Evolutionary conservation across 2,888 invertebrate species (phyloP).

Genomic region (Brachycybe producta): DNA sequence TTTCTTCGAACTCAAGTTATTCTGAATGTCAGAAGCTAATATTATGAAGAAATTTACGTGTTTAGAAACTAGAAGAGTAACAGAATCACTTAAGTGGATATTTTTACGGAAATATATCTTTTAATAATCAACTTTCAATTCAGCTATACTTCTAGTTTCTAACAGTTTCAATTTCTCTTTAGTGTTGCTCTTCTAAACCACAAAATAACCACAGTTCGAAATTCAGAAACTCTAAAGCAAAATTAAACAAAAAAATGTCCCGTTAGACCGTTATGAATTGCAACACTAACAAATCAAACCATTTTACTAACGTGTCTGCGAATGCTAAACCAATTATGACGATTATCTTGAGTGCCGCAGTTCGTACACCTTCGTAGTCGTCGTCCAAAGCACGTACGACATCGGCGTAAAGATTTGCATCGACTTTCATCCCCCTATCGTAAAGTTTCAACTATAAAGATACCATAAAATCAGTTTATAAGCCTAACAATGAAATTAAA

Average conservation of each 20-base stretch:
- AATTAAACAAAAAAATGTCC: background rate
- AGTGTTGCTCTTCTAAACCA: too few relatives aligned
- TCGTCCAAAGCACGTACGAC: slow-evolving; percentile 67
- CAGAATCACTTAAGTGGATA: too few relatives aligned
- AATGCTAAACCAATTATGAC: slow-evolving; percentile 74
- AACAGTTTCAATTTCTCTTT: too few relatives aligned
- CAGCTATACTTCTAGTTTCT: too few relatives aligned
- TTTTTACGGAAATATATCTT: too few relatives aligned
- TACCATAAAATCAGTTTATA: slow-evolving; percentile 6
- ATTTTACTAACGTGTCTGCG: slow-evolving; percentile 58
- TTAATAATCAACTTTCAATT: too few relatives aligned
- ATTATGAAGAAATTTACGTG: slow-evolving; percentile 12
- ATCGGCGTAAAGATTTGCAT: slow-evolving; percentile 50
- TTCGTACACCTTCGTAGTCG: slow-evolving; percentile 84
- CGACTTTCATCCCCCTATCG: slow-evolving; percentile 65
- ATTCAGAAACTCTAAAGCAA: background rate
- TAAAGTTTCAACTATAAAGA: slow-evolving; percentile 46
- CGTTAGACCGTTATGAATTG: too few relatives aligned
- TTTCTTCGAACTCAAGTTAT: too few relatives aligned
- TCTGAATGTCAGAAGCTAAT: slow-evolving; percentile 4
- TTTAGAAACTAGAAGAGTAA: too few relatives aligned
- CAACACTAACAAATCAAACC: background rate
- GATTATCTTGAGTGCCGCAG: slow-evolving; percentile 70
- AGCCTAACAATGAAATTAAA: slow-evolving; percentile 11
- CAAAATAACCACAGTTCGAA: too few relatives aligned